Evolutionary conservation across 2,797 vertebrate species (phyloP), one percentile per base, ranked within the genome.

Genomic region (Alouatta caraya): DNA sequence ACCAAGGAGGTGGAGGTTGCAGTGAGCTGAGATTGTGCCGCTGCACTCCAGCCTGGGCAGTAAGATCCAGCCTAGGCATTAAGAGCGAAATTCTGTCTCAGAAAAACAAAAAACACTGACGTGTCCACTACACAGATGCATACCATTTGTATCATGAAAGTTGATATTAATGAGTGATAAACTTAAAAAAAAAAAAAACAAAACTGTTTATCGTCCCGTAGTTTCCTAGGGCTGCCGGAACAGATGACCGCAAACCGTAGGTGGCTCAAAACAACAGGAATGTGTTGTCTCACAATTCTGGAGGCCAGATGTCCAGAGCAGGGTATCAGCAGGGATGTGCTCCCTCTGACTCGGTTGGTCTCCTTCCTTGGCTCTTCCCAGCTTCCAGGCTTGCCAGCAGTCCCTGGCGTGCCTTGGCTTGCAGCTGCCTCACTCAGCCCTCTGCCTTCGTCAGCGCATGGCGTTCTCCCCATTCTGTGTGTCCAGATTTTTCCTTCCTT

Each of bases 331-430:
- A 39, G 80, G 50, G 44, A 79, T 1, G 1, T 4, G 14, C 11
- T 42, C 39, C 12, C 81, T 64, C n/a, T 2, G 33, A 19, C 24
- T 24, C n/a, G 17, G 37, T 42, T 13, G 5, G 67, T 9, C 10
- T 8, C 42, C 37, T 24, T 14, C 7, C 37, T 39, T 13, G 50
- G 14, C 61, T 91, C 55, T 46, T 44, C 48, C 30, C 9, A 9
- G 46, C 48, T 33, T 21, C 76, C 21, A 8, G 19, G 12, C 59
- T 15, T 14, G 19, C 80, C 13, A 0, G 50, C 3, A 0, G 5
- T 61, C 93, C 61, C 64, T 39, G 50, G 50, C 9, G 2, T 59
- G 21, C 24, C n/a, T 37, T 21, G 12, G 22, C 52, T 78, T 37
- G 11, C 46, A 21, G 46, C 61, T 11, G 5, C 6, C 5, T 50